Conservation (phyloP, 2,888 invertebrate species). For the Lasiommata megera region DNA sequence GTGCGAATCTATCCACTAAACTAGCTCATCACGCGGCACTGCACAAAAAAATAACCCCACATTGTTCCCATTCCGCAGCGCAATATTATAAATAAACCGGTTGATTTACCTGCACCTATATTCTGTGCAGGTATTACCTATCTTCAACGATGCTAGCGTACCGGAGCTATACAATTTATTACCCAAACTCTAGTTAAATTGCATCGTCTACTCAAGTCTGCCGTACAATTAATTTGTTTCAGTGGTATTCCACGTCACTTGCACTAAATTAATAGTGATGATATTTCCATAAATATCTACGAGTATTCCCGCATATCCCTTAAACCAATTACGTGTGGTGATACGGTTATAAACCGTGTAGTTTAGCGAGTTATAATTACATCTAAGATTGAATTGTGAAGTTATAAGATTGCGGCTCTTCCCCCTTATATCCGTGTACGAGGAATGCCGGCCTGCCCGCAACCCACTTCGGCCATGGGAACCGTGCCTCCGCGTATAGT, state of each 20-base stretch:
- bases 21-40: constrained; percentile 47
- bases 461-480: constrained; percentile 36
- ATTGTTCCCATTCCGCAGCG: constrained; percentile 5
- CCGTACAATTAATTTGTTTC: constrained; percentile 31
- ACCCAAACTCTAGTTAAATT: constrained; percentile 32
- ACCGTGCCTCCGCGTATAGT: constrained; percentile 31
- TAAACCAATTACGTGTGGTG: constrained; percentile 16
- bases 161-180: constrained; percentile 30
- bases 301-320: constrained; percentile 14
- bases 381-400: constrained; percentile 27
- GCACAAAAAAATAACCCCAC: constrained; percentile 15
- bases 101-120: constrained; percentile 15
- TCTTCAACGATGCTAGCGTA: constrained; percentile 29
- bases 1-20: constrained; percentile 73
- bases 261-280: constrained; percentile 24
- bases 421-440: constrained; percentile 28
- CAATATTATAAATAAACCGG: constrained; percentile 15
- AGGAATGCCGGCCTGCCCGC: constrained; percentile 29
- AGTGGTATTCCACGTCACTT: constrained; percentile 25
- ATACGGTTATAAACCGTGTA: not conserved
- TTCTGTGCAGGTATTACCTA: constrained; percentile 15
- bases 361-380: constrained; percentile 17
- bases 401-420: constrained; percentile 28
- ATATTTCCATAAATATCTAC: constrained; percentile 23
- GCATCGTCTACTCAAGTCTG: constrained; percentile 30